A percentile compares a stretch with the other conserved stretches of the same genome.
phyloP scores from a whole-genome alignment of 37 sponge, comb jelly and placozoan genomes.

The Agelas oroides region DNA sequence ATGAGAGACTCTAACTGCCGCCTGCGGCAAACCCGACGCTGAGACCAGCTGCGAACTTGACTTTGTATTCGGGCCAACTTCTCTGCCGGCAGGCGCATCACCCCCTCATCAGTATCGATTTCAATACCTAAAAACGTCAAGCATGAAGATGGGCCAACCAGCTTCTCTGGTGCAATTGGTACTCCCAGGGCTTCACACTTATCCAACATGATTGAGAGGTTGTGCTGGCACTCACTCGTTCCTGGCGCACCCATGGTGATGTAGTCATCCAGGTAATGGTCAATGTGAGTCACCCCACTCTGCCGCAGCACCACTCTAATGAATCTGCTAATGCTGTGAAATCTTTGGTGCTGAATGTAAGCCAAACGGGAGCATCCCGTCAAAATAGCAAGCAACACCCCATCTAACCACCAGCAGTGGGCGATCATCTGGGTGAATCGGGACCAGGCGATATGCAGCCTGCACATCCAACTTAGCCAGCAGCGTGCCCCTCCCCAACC shows the following conservation, averaged over 20 bases:
- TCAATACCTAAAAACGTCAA: constrained; percentile 12
- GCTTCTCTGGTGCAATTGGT: constrained; percentile 13
- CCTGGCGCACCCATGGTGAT: constrained; percentile 9
- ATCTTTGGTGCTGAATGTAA: constrained; percentile 30
- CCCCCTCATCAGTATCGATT: background rate
- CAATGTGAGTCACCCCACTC: background rate
- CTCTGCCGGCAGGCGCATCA: background rate
- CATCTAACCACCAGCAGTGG: background rate
- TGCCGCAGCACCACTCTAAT: constrained; percentile 6
- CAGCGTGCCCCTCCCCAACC: background rate
- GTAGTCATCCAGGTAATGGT: constrained; percentile 34
- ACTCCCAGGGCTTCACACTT: background rate
- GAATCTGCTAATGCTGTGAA: constrained; percentile 43
- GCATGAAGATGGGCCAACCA: constrained; percentile 15
- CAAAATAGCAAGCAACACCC: background rate
- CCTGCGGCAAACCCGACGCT: background rate
- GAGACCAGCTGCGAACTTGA: background rate
- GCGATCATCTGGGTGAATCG: constrained; percentile 21
- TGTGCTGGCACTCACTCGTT: background rate
- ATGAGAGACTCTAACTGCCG: constrained; percentile 20
- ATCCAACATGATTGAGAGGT: background rate
- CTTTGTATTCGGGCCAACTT: constrained; percentile 3
- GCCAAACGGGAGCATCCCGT: constrained; percentile 26
- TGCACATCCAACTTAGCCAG: constrained; percentile 25
- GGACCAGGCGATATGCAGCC: constrained; percentile 10